Conservation (phyloP, 1,140 invertebrate genomes). For the Drosophila navojoa region DNA sequence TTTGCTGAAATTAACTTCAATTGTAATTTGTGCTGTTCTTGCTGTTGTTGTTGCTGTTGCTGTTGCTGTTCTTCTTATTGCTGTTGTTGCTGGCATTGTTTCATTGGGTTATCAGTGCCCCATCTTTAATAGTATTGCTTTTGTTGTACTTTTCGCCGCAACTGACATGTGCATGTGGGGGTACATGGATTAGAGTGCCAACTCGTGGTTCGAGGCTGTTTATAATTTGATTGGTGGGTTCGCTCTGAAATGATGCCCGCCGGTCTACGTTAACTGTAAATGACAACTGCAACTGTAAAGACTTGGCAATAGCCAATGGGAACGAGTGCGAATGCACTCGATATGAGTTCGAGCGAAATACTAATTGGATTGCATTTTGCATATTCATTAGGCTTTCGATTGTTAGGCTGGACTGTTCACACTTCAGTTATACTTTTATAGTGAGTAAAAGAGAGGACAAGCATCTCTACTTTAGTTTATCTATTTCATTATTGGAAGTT, state of each 20-base stretch:
- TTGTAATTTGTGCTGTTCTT: constrained; percentile 67
- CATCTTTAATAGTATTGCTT: constrained; percentile 51
- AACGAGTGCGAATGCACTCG: neutral
- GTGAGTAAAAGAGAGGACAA: too few relatives aligned
- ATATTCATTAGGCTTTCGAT: neutral
- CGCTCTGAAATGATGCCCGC: constrained; percentile 45
- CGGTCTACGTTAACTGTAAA: constrained; percentile 56
- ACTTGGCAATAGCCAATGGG: constrained; percentile 36
- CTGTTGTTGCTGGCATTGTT: constrained; percentile 29
- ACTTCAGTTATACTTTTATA: too few relatives aligned
- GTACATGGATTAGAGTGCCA: constrained; percentile 59
- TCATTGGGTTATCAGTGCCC: constrained; percentile 68
- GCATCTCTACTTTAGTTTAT: too few relatives aligned
- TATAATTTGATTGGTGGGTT: constrained; percentile 32
- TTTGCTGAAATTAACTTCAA: constrained; percentile 83
- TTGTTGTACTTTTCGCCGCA: constrained; percentile 31
- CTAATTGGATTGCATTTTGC: neutral
- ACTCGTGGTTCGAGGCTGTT: constrained; percentile 35
- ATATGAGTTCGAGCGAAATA: neutral
- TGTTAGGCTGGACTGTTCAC: neutral
- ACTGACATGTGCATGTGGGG: constrained; percentile 62
- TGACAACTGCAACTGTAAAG: constrained; percentile 59
- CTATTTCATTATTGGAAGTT: too few relatives aligned
- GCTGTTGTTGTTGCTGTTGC: constrained; percentile 22
- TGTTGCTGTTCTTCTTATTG: constrained; percentile 22